A percentile compares a stretch with the other conserved stretches of the same genome.
Evolutionary conservation across 2,797 vertebrate genomes (phyloP).

Genomic region (Denticeps clupeoides): DNA sequence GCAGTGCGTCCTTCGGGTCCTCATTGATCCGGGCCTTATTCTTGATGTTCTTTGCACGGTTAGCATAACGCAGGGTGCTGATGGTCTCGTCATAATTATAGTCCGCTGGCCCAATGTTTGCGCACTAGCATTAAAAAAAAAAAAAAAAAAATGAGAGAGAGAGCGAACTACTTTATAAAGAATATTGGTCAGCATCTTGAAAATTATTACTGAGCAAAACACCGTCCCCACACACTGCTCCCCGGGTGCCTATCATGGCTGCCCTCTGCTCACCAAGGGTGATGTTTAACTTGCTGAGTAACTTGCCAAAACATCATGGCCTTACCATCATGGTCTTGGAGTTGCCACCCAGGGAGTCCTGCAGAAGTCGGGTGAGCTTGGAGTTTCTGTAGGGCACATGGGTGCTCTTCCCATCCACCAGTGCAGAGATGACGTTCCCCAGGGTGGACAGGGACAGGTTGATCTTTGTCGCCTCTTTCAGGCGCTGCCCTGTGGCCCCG

Average conservation of each 20-base stretch:
- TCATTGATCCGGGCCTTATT: slow-evolving; percentile 98
- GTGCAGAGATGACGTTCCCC: slow-evolving; percentile 95
- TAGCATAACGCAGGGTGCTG: slow-evolving; percentile 92
- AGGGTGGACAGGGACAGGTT: slow-evolving; percentile 93
- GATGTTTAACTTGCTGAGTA: no score
- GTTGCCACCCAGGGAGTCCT: slow-evolving; percentile 95
- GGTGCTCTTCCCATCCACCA: slow-evolving; percentile 97
- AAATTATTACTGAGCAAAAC: no score
- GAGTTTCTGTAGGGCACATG: slow-evolving; percentile 97
- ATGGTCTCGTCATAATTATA: slow-evolving; percentile 99
- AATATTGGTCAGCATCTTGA: no score
- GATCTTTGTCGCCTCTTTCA: slow-evolving; percentile 98
- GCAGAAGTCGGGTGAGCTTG: slow-evolving; percentile 88
- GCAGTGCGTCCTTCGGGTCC: slow-evolving; percentile 90
- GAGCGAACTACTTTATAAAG: not conserved
- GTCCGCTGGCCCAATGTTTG: slow-evolving; percentile 95
- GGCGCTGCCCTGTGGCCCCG: slow-evolving; percentile 89
- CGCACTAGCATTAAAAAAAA: slow-evolving; percentile 63
- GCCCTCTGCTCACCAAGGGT: no score
- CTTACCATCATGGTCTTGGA: slow-evolving; percentile 99
- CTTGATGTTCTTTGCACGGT: slow-evolving; percentile 97
- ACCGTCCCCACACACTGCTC: no score
- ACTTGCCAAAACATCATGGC: not conserved
- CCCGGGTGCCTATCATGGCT: no score
- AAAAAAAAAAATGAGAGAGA: not conserved